A percentile compares a stretch with the other conserved stretches of the same genome.
Conservation (phyloP, 2,113 vertebrate species). For the Lethenteron reissneri region DNA sequence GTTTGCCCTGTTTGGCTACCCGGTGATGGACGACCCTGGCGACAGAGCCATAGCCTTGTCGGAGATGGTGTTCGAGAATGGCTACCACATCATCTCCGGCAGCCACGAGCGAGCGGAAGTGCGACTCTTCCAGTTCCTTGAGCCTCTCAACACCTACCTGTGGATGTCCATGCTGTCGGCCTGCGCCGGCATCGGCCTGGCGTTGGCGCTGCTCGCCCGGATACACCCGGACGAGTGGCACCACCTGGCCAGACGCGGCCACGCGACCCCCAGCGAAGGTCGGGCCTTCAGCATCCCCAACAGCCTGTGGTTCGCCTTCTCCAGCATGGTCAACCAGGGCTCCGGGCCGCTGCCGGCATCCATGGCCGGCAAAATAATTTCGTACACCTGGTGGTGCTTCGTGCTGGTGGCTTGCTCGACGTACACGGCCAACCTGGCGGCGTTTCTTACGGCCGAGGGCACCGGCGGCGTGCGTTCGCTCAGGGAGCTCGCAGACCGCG, state of each 20-base stretch:
- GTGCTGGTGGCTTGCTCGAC: conserved; percentile 4
- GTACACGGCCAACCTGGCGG: background rate
- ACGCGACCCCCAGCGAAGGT: background rate
- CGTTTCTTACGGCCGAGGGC: background rate
- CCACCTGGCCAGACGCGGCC: background rate
- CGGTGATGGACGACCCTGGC: background rate
- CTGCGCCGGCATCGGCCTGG: background rate
- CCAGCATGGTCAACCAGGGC: background rate
- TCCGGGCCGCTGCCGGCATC: background rate
- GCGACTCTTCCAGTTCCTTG: conserved; percentile 1
- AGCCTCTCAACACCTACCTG: conserved; percentile 5
- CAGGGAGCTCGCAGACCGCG: background rate
- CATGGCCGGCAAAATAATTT: conserved; percentile 1
- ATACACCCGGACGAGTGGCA: conserved; percentile 3
- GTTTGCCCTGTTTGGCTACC: conserved; percentile 3
- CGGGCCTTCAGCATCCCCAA: background rate
- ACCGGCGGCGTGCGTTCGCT: background rate
- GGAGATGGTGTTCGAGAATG: conserved; percentile 1
- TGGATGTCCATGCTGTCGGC: conserved; percentile 4
- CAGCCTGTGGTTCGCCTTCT: conserved; percentile 4
- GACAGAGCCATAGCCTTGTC: background rate
- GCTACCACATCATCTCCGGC: conserved; percentile 4
- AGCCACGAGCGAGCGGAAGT: background rate
- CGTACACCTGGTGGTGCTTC: conserved; percentile 1
- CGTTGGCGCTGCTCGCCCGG: background rate